Conservation (phyloP, 2,797 vertebrate genomes). For the Helostoma temminkii region DNA sequence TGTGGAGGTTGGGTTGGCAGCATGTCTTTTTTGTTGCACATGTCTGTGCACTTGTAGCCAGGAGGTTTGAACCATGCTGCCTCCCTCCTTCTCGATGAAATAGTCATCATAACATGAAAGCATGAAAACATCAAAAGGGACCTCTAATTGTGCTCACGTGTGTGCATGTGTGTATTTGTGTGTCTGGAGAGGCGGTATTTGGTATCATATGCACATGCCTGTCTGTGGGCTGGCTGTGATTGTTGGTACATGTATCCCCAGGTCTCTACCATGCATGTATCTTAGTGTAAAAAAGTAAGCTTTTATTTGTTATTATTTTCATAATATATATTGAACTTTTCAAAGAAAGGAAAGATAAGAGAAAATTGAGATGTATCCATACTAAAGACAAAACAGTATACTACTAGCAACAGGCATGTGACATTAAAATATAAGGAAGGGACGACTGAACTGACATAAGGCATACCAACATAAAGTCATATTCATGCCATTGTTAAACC, state of each 20-base stretch:
- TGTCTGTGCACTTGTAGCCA: conserved; percentile 48
- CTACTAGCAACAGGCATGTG: too few relatives aligned
- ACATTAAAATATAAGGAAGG: neutral
- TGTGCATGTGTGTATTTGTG: conserved; percentile 35
- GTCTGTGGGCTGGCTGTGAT: conserved; percentile 45
- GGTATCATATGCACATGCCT: conserved; percentile 28
- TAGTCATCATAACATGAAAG: conserved; percentile 78
- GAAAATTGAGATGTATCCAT: neutral
- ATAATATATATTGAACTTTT: too few relatives aligned
- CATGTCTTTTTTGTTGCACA: conserved; percentile 39
- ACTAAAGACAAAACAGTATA: neutral
- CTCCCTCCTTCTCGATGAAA: conserved; percentile 63
- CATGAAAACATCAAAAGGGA: conserved; percentile 78
- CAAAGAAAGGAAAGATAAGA: too few relatives aligned
- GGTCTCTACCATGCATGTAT: too few relatives aligned
- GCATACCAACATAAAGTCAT: neutral
- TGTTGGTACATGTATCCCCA: conserved; percentile 14
- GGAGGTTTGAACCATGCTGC: conserved; percentile 51
- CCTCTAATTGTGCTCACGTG: conserved; percentile 68
- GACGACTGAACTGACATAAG: conserved; percentile 1
- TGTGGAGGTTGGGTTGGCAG: conserved; percentile 37
- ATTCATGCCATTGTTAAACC: conserved; percentile 8
- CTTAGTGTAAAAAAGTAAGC: too few relatives aligned
- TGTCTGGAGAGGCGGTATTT: conserved; percentile 38
- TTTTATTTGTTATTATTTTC: too few relatives aligned